Percentiles rank a stretch among this genome's conserved stretches.
Evolutionary conservation across 2,113 vertebrate genomes (phyloP).

Genomic region (Mesocricetus auratus): DNA sequence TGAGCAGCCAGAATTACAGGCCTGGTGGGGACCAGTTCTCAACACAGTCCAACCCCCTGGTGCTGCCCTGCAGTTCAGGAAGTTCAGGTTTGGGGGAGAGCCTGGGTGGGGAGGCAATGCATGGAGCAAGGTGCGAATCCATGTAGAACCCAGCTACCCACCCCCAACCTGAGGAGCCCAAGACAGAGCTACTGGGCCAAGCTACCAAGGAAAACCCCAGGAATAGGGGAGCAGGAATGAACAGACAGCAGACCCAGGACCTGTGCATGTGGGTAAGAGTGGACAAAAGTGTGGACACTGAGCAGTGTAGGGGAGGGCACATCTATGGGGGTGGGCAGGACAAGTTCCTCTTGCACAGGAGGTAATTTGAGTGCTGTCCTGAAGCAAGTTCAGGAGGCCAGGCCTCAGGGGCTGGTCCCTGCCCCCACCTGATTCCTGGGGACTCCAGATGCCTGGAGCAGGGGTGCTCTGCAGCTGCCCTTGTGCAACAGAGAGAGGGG

Average conservation of each 20-base stretch:
- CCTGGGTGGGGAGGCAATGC: neutral
- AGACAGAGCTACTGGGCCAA: neutral
- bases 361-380: neutral
- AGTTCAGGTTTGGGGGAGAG: neutral
- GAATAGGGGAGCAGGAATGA: neutral
- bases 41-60: neutral
- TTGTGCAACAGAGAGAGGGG: neutral
- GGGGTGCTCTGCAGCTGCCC: neutral
- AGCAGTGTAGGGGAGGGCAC: neutral
- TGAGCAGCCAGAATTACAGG: neutral
- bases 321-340: neutral
- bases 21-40: neutral
- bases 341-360: neutral
- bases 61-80: neutral
- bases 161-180: neutral
- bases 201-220: neutral
- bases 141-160: too few relatives aligned
- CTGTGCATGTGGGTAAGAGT: neutral
- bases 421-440: neutral
- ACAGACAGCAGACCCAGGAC: neutral
- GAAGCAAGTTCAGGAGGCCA: neutral
- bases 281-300: neutral
- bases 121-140: rapidly evolving
- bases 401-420: neutral
- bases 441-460: neutral